Percentiles rank a stretch among this genome's conserved stretches.
Evolutionary conservation across 2,797 vertebrate species (phyloP).

Genomic region (Nyctalus aviator): DNA sequence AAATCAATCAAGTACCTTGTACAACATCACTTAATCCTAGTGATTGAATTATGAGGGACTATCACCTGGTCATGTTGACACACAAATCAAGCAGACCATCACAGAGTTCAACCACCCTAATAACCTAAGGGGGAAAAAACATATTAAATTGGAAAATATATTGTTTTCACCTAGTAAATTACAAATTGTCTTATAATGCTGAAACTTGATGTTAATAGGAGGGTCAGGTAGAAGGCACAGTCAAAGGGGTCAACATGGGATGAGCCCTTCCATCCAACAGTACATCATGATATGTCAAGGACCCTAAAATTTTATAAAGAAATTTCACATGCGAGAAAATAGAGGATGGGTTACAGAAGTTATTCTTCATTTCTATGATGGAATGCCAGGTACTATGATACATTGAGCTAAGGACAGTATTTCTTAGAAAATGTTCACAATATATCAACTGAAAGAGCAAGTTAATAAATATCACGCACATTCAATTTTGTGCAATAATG

Average conservation of each 20-base stretch:
- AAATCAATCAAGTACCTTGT: neutral
- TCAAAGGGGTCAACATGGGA: accelerated
- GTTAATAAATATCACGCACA: neutral
- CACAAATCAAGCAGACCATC: neutral
- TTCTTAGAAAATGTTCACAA: neutral
- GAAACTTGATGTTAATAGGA: neutral
- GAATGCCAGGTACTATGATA: neutral
- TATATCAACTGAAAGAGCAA: neutral
- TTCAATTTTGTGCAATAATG: neutral
- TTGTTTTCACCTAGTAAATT: neutral
- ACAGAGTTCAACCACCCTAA: neutral
- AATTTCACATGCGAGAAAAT: neutral
- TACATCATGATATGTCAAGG: neutral
- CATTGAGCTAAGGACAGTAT: neutral
- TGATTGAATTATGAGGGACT: neutral
- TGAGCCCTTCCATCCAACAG: neutral
- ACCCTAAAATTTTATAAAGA: neutral
- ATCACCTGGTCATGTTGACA: neutral
- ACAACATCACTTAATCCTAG: neutral
- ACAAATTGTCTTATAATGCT: neutral
- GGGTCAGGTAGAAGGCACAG: neutral
- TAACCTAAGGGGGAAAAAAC: too few relatives aligned
- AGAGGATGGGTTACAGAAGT: neutral
- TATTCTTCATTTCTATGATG: neutral
- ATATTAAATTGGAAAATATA: neutral